phyloP scores from a whole-genome alignment of 2,113 vertebrate species.

The Bos indicus region DNA sequence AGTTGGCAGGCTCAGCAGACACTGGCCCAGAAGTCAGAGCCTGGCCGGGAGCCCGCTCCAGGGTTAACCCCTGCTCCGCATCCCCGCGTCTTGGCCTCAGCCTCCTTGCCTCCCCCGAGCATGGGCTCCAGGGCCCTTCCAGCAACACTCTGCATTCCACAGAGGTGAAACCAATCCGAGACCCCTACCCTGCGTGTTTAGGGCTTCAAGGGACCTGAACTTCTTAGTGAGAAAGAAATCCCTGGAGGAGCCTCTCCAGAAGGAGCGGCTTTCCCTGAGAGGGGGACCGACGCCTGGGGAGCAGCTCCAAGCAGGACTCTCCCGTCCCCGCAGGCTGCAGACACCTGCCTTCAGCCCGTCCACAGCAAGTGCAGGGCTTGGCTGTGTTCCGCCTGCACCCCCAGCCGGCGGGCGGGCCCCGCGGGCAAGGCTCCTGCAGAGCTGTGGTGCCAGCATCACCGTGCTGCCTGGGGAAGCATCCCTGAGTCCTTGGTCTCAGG shows the following conservation, averaged over 20 bases:
- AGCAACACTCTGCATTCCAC: fast-evolving
- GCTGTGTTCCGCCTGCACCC: fast-evolving
- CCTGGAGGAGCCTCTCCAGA: neutral
- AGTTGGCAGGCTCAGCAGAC: neutral
- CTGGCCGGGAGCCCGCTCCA: neutral
- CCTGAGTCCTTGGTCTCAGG: fast-evolving
- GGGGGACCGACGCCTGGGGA: neutral
- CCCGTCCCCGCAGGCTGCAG: fast-evolving
- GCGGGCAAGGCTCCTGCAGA: fast-evolving
- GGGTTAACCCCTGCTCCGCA: neutral
- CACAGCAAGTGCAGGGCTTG: fast-evolving
- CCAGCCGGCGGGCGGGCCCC: fast-evolving
- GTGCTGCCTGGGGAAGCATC: fast-evolving
- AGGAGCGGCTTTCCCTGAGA: neutral
- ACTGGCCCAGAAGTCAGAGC: constrained; percentile 8
- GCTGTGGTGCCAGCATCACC: fast-evolving
- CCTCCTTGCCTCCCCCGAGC: fast-evolving
- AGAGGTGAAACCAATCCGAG: fast-evolving
- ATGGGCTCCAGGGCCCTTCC: fast-evolving
- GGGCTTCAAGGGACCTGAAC: fast-evolving
- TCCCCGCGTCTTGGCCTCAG: fast-evolving
- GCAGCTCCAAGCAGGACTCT: fast-evolving
- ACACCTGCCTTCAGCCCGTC: fast-evolving
- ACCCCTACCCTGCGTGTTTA: fast-evolving
- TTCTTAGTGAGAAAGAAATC: fast-evolving